These are phyloP conservation scores for Oryctolagus cuniculus DNA, from an alignment of 2,113 vertebrate species.

Conservation along the genomic window mOryCun1.1 NC_091445.1:75153501-75154000, in stretches of 20 bases:
- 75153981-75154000: too few species aligned
- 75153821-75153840: not conserved
- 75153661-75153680: not conserved
- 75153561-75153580: not conserved
- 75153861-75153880: too few species aligned
- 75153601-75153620: not conserved
- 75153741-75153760: not conserved
- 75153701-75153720: not conserved
- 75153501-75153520: not conserved
- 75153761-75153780: not conserved
- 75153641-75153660: not conserved
- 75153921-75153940: too few species aligned
- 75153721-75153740: not conserved
- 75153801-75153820: not conserved
- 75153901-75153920: too few species aligned
- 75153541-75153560: not conserved
- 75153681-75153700: not conserved
- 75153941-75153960: too few species aligned
- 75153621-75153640: not conserved
- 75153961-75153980: too few species aligned
- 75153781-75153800: constrained; percentile 11
- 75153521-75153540: not conserved
- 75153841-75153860: too few species aligned
- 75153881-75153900: too few species aligned
- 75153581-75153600: not conserved